Evolutionary conservation across 2,113 vertebrate genomes (phyloP).

Genomic region (Takifugu bimaculatus): DNA sequence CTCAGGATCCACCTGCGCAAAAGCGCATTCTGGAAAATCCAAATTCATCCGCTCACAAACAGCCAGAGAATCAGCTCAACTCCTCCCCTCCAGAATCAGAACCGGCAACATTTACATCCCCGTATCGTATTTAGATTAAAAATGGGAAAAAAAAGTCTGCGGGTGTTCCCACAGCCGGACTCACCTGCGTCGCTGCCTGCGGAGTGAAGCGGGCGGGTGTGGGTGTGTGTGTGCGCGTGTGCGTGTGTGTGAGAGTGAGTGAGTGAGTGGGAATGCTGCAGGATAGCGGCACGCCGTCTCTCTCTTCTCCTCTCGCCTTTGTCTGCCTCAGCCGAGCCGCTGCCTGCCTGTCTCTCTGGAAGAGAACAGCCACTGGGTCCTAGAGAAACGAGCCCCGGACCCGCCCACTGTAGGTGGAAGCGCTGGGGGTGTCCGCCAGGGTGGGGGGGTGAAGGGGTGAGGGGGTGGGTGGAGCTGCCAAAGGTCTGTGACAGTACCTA

Average conservation of each 20-base stretch:
- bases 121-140: not conserved
- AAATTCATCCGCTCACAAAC: not conserved
- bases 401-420: slow-evolving; percentile 51
- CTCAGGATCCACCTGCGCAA: slow-evolving; percentile 47
- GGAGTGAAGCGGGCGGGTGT: slow-evolving; percentile 59
- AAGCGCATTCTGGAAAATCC: not conserved
- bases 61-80: slow-evolving; percentile 3
- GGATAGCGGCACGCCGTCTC: slow-evolving; percentile 68
- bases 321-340: slow-evolving; percentile 65
- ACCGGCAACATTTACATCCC: not conserved
- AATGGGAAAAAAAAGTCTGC: not conserved
- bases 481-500: too few species aligned
- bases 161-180: slow-evolving; percentile 34
- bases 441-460: not conserved
- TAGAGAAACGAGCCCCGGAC: slow-evolving; percentile 55
- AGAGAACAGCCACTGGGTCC: slow-evolving; percentile 68
- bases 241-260: slow-evolving; percentile 2
- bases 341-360: slow-evolving; percentile 44
- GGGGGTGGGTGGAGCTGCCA: not conserved
- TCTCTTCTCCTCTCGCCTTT: slow-evolving; percentile 60
- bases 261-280: slow-evolving; percentile 66
- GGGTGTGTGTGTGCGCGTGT: slow-evolving; percentile 32
- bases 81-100: not conserved
- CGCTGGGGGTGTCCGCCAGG: not conserved
- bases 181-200: slow-evolving; percentile 68